Evolutionary conservation across 1,140 invertebrate genomes (phyloP).

Genomic region (Diorhabda elongata): DNA sequence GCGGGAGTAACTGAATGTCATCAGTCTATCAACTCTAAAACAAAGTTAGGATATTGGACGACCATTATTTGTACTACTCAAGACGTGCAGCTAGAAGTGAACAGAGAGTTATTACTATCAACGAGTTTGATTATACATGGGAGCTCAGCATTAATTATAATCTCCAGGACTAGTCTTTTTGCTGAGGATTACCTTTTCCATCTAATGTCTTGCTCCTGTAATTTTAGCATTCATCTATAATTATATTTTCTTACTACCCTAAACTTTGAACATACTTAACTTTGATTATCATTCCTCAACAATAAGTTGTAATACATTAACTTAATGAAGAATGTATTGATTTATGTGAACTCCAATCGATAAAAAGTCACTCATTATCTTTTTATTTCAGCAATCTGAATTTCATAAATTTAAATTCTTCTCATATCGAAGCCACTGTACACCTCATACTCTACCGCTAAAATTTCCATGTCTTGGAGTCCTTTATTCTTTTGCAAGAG

Average conservation of each 20-base stretch:
- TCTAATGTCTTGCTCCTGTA: neutral
- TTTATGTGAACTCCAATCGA: no score
- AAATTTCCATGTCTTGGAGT: no score
- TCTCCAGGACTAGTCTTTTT: neutral
- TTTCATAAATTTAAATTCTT: no score
- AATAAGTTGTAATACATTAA: constrained; percentile 1
- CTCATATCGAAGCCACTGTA: no score
- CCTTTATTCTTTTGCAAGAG: no score
- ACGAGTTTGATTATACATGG: constrained; percentile 10
- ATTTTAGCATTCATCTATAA: neutral
- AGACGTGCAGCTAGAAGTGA: constrained; percentile 6
- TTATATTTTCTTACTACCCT: constrained; percentile 1
- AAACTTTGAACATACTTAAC: neutral
- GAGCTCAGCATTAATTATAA: neutral
- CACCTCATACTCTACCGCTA: no score
- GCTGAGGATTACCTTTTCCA: neutral
- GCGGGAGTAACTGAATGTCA: constrained; percentile 4
- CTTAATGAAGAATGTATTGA: neutral
- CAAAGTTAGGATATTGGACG: constrained; percentile 1
- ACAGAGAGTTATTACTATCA: constrained; percentile 8
- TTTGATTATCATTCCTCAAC: neutral
- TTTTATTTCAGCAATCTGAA: no score
- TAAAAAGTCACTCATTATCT: no score
- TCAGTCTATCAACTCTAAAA: constrained; percentile 8
- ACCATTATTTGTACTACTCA: constrained; percentile 9